Conservation (phyloP, 1,140 invertebrate genomes). For the Drosophila arawakana region DNA sequence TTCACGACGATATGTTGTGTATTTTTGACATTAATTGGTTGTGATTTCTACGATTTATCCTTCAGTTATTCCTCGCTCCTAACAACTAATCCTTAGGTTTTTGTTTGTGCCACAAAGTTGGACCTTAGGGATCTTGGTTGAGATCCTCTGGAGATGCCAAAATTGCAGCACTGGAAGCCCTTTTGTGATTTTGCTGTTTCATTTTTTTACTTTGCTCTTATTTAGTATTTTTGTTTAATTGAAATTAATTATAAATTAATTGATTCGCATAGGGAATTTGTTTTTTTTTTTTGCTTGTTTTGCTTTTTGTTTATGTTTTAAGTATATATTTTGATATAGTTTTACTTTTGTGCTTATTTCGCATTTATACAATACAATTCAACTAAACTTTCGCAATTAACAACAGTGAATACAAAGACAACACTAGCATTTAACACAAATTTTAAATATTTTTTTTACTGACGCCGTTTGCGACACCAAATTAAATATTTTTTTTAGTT, state of each 20-base stretch:
- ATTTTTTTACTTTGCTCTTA: constrained; percentile 49
- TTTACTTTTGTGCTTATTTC: constrained; percentile 42
- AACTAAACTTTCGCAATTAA: constrained; percentile 67
- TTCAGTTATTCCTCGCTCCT: constrained; percentile 29
- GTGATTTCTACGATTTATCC: constrained; percentile 34
- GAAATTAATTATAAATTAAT: constrained; percentile 85
- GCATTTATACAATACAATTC: constrained; percentile 56
- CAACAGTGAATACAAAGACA: constrained; percentile 69
- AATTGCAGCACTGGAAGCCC: constrained; percentile 75
- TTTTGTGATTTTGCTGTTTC: constrained; percentile 78
- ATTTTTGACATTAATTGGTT: constrained; percentile 82
- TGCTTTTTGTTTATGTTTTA: constrained; percentile 17
- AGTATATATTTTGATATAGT: constrained; percentile 55
- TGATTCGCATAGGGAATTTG: constrained; percentile 84
- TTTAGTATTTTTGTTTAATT: constrained; percentile 62
- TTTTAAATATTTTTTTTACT: constrained; percentile 25
- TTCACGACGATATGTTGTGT: constrained; percentile 79
- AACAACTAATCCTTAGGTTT: constrained; percentile 61
- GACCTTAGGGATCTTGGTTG: not conserved
- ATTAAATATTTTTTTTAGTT: constrained; percentile 48
- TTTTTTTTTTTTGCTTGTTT: constrained; percentile 45
- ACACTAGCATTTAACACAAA: constrained; percentile 78
- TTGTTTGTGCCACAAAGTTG: constrained; percentile 27
- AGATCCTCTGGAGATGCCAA: constrained; percentile 8
- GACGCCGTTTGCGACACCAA: constrained; percentile 46